Evolutionary conservation across 2,888 invertebrate genomes (phyloP), one percentile per base, ranked within the genome.

Genomic region (Macrostomum cliftonense): DNA sequence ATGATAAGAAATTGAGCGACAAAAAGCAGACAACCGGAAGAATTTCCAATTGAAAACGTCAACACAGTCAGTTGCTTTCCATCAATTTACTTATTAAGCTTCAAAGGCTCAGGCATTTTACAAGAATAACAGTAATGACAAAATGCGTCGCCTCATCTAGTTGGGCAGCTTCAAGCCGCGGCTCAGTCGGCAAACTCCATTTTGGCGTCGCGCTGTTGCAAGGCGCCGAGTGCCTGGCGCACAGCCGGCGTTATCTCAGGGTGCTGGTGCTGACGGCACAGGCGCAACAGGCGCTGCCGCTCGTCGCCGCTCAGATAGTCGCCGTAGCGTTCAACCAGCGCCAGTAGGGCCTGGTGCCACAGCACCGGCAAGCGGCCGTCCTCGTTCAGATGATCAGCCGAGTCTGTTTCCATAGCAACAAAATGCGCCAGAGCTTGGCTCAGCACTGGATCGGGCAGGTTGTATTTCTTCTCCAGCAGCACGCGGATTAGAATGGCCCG

Each of bases 391-490:
- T 28, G 28, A 28, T 28, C 28, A 9, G 28, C 28, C 28, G 28
- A 28, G 9, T 28, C 28, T 28, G 28, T 28, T 28, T 28, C 28
- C 28, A 28, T 28, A 28, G 28, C 28, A 28, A 28, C 28, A 28
- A 28, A 28, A 28, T 28, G 28, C 4, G 28, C 28, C 28, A 28
- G 14, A n/a, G 17, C n/a, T 5, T 16, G 17, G 14, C 28, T 95
- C 5, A 95, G 78, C 1, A 91, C 95, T 60, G 85, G 76, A 68
- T 83, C 93, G 0, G 95, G 95, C 49, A 99, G 74, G 0, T 93
- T 89, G 74, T 97, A 97, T 66, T 93, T 89, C 71, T 97, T 97
- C 65, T 95, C 91, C 54, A 97, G 78, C 52, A 97, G 79, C 64
- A 87, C 82, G 53, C 89, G 75, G 49, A 97, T 75, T 64, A 97